These are phyloP conservation scores for Plemyria rubiginata DNA, from an alignment of 2,888 invertebrate genomes.

Conservation along the genomic window DNA sequence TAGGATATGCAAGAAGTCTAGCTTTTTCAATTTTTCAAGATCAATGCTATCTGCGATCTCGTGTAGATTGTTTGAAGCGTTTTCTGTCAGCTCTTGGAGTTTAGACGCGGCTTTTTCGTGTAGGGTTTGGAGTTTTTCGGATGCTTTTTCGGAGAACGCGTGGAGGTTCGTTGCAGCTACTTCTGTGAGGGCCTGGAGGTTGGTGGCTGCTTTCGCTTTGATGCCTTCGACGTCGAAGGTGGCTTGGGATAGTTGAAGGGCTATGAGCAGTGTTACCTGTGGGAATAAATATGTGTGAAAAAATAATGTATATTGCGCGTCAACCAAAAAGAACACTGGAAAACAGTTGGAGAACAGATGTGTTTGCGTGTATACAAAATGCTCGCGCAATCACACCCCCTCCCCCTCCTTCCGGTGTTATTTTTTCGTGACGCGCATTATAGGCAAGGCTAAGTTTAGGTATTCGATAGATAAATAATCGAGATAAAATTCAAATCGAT, in stretches of 20 bases:
- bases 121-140: constrained; percentile 46
- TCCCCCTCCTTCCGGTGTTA: no score
- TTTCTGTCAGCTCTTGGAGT: constrained; percentile 52
- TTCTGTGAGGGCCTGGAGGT: constrained; percentile 48
- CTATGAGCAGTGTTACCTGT: constrained; percentile 61
- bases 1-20: constrained; percentile 56
- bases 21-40: constrained; percentile 55
- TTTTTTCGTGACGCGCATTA: no score
- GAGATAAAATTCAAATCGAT: no score
- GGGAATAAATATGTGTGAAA: constrained; percentile 24
- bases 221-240: constrained; percentile 63
- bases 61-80: constrained; percentile 37
- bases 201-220: constrained; percentile 57
- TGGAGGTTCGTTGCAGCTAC: constrained; percentile 54
- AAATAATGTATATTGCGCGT: no score
- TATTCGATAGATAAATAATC: no score
- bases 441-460: no score
- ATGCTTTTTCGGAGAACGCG: constrained; percentile 48
- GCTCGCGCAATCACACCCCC: no score
- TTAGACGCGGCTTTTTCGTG: constrained; percentile 47
- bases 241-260: constrained; percentile 55
- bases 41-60: constrained; percentile 49
- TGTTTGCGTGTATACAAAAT: no score
- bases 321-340: no score
- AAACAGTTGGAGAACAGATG: no score